A percentile compares a stretch with the other conserved stretches of the same genome.
Evolutionary conservation across 1,140 invertebrate species (phyloP).

Genomic region (Drosophila rhopaloa): DNA sequence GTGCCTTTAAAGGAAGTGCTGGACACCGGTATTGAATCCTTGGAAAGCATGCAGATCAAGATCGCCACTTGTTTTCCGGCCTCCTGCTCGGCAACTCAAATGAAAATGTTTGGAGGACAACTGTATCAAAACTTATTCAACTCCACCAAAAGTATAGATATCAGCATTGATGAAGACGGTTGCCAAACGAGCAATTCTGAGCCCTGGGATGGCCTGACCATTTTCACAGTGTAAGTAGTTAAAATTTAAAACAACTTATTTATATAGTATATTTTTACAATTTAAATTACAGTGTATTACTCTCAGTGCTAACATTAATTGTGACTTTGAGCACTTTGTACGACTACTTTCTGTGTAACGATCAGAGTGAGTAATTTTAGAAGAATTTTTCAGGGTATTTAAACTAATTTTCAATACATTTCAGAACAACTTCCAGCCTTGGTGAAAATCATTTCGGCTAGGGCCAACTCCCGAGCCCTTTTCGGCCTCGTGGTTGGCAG

Average conservation of each 20-base stretch:
- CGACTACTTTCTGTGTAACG: constrained; percentile 43
- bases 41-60: constrained; percentile 8
- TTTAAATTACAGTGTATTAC: constrained; percentile 21
- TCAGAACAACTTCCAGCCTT: constrained; percentile 31
- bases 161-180: constrained; percentile 4
- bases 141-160: background rate
- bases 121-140: background rate
- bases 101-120: background rate
- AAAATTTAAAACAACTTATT: background rate
- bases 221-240: constrained; percentile 56
- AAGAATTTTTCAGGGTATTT: too few relatives aligned
- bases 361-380: constrained; percentile 34
- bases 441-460: constrained; percentile 49
- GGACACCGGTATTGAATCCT: background rate
- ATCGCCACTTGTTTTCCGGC: constrained; percentile 31
- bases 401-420: background rate
- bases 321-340: constrained; percentile 27
- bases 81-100: constrained; percentile 13
- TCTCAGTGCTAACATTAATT: constrained; percentile 25
- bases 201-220: constrained; percentile 34
- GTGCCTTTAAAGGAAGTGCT: constrained; percentile 11
- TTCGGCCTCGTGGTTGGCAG: constrained; percentile 32
- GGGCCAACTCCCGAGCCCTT: constrained; percentile 44
- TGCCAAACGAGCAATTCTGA: constrained; percentile 13
- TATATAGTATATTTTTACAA: background rate